Evolutionary conservation across 2,797 vertebrate species (phyloP).

Genomic region (Sebastes hopkinsi): DNA sequence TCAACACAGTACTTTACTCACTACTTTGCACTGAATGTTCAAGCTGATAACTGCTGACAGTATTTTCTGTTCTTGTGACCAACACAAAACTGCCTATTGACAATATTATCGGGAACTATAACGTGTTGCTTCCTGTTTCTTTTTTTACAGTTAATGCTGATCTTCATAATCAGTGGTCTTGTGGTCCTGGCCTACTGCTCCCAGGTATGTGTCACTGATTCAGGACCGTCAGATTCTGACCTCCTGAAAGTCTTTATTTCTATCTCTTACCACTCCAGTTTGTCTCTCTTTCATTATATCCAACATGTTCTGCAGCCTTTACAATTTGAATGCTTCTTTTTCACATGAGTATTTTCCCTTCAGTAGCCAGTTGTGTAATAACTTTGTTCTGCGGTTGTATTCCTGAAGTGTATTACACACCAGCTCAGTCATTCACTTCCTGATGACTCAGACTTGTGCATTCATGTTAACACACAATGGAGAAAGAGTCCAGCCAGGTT

Average conservation of each 20-base stretch:
- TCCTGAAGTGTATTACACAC: neutral
- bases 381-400: neutral
- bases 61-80: neutral
- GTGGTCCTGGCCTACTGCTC: constrained; percentile 97
- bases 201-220: constrained; percentile 72
- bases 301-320: neutral
- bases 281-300: neutral
- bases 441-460: constrained; percentile 4
- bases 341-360: neutral
- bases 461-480: neutral
- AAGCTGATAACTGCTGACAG: neutral
- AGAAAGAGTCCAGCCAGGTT: neutral
- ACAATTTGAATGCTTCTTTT: neutral
- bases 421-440: constrained; percentile 55
- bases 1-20: neutral
- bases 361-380: neutral
- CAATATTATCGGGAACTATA: neutral
- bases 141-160: constrained; percentile 88
- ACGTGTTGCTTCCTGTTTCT: constrained; percentile 27
- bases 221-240: neutral
- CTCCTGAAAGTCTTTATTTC: neutral
- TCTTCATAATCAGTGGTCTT: constrained; percentile 95
- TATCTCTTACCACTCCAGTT: neutral
- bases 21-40: neutral
- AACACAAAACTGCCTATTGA: neutral